These are phyloP conservation scores for Ptychoptera contaminata DNA, from an alignment of 2,888 invertebrate genomes.

Conservation along the genomic window DNA sequence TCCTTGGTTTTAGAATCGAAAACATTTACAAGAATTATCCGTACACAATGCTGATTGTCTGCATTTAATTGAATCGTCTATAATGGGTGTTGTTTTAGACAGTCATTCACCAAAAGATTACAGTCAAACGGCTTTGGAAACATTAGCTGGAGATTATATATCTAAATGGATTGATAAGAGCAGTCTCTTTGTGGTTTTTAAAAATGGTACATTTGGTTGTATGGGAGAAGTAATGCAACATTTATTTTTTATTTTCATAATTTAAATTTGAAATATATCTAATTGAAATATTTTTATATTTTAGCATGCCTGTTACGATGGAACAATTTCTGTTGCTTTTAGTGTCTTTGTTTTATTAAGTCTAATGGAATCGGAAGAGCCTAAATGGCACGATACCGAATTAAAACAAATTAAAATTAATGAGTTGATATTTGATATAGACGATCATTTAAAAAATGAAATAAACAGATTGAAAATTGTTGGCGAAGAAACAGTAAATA, in stretches of 20 bases:
- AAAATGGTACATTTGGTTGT: slow-evolving; percentile 34
- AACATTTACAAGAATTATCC: slow-evolving; percentile 26
- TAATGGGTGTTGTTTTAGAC: slow-evolving; percentile 27
- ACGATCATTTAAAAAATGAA: slow-evolving; percentile 26
- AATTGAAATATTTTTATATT: too few species aligned
- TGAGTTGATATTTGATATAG: slow-evolving; percentile 34
- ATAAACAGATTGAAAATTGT: slow-evolving; percentile 28
- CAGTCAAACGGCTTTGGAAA: slow-evolving; percentile 25
- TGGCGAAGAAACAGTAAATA: slow-evolving; percentile 24
- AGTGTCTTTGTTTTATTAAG: slow-evolving; percentile 24
- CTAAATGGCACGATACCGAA: slow-evolving; percentile 20
- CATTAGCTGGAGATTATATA: slow-evolving; percentile 33
- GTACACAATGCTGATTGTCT: slow-evolving; percentile 26
- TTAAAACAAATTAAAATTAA: slow-evolving; percentile 18
- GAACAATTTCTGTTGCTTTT: slow-evolving; percentile 26
- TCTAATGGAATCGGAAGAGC: slow-evolving; percentile 23
- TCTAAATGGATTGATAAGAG: slow-evolving; percentile 45
- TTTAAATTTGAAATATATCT: too few species aligned
- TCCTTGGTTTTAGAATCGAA: slow-evolving; percentile 25
- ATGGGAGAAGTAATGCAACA: slow-evolving; percentile 35
- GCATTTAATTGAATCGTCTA: slow-evolving; percentile 28
- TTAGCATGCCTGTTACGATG: slow-evolving; percentile 29
- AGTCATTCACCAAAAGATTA: slow-evolving; percentile 24
- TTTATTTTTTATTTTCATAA: too few species aligned
- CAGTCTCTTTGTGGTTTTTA: slow-evolving; percentile 30